phyloP scores from a whole-genome alignment of 2,888 invertebrate genomes.

The Meteorus colon region DNA sequence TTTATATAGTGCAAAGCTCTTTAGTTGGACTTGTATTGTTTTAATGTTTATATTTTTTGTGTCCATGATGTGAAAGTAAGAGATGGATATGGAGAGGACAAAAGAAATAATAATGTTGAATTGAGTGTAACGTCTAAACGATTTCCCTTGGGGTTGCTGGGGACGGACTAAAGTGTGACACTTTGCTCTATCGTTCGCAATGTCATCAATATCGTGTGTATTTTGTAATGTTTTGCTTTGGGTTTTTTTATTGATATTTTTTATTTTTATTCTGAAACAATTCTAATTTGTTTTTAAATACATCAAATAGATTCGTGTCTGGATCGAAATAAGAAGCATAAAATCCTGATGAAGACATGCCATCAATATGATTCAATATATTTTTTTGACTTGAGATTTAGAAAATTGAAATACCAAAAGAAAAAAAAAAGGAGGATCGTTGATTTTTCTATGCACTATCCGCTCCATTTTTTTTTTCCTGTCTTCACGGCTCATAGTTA shows the following conservation, averaged over 20 bases:
- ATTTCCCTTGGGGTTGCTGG: slow-evolving; percentile 17
- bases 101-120: neutral
- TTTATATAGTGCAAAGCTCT: neutral
- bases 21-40: neutral
- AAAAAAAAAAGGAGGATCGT: slow-evolving; percentile 24
- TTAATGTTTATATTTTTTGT: neutral
- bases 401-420: slow-evolving; percentile 26
- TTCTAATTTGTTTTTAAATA: too few species aligned
- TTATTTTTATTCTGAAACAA: neutral
- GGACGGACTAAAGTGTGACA: neutral
- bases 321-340: neutral
- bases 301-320: neutral
- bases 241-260: neutral
- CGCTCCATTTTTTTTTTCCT: neutral
- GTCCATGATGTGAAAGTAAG: neutral
- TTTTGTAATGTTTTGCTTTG: neutral
- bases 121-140: neutral
- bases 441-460: slow-evolving; percentile 21
- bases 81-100: neutral
- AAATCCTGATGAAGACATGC: neutral
- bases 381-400: neutral
- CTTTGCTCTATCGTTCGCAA: neutral
- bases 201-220: neutral
- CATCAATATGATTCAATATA: neutral
- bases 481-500: slow-evolving; percentile 18